These are phyloP conservation scores for Sinhomidia bicolor DNA, from an alignment of 2,888 invertebrate species.

Conservation along the genomic window DNA sequence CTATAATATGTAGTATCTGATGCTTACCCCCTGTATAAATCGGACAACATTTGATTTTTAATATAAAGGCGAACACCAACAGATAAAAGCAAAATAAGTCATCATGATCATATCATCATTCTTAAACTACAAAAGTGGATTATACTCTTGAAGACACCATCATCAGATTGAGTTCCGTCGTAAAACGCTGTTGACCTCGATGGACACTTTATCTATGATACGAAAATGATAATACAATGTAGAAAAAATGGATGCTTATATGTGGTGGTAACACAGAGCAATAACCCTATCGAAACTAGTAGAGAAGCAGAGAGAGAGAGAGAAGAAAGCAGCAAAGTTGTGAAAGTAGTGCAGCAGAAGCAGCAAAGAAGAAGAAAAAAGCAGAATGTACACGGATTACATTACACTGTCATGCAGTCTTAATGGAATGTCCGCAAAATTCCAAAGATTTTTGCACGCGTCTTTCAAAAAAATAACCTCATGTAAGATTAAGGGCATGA, in stretches of 20 bases:
- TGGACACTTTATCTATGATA: constrained; percentile 40
- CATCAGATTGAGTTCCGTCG: constrained; percentile 61
- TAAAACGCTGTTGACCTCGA: constrained; percentile 44
- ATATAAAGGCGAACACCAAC: too few species aligned
- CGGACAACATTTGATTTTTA: too few species aligned
- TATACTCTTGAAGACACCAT: constrained; percentile 38
- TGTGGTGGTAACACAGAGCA: neutral
- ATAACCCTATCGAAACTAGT: constrained; percentile 14
- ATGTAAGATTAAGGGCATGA: constrained; percentile 65
- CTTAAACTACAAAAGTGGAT: neutral
- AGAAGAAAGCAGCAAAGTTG: neutral
- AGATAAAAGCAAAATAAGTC: constrained; percentile 7
- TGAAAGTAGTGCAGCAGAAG: too few species aligned
- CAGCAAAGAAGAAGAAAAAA: too few species aligned
- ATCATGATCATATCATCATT: constrained; percentile 12
- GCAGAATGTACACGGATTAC: constrained; percentile 26
- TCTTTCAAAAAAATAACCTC: constrained; percentile 60
- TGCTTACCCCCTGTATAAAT: too few species aligned
- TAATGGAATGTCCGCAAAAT: constrained; percentile 71
- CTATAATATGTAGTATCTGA: too few species aligned
- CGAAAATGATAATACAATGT: constrained; percentile 11
- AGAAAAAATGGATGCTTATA: constrained; percentile 36
- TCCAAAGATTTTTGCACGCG: constrained; percentile 75
- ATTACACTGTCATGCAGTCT: constrained; percentile 15
- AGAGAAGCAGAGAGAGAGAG: neutral